These are phyloP conservation scores for Drosophila gunungcola DNA, from an alignment of 1,140 invertebrate genomes.

Conservation along the genomic window DNA sequence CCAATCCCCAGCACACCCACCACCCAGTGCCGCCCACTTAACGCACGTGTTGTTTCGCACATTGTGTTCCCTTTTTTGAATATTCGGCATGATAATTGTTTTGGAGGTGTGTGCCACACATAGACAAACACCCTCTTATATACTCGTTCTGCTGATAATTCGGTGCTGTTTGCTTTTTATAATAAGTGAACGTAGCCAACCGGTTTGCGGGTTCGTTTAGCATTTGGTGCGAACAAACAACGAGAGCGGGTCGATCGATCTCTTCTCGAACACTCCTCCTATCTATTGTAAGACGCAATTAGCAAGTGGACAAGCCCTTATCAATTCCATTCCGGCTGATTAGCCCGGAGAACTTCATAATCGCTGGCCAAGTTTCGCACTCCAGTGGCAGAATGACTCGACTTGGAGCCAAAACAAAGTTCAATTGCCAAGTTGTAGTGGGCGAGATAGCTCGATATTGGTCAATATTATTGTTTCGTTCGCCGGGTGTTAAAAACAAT, in stretches of 20 bases:
- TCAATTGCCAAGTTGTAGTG: slow-evolving; percentile 27
- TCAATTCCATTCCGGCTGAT: slow-evolving; percentile 21
- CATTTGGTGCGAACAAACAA: slow-evolving; percentile 1
- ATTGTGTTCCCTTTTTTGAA: slow-evolving; percentile 7
- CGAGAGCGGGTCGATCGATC: slow-evolving; percentile 3
- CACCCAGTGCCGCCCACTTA: neutral
- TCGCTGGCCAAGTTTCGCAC: slow-evolving; percentile 16
- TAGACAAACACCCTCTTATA: slow-evolving; percentile 12
- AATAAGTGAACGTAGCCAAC: slow-evolving; percentile 23
- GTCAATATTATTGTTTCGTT: neutral
- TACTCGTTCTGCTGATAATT: slow-evolving; percentile 51
- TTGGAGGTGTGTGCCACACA: slow-evolving; percentile 58
- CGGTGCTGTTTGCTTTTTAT: slow-evolving; percentile 32
- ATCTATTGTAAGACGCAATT: slow-evolving; percentile 36
- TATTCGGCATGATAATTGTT: slow-evolving; percentile 40
- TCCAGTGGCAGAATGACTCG: slow-evolving; percentile 3
- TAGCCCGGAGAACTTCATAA: neutral
- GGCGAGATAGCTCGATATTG: neutral
- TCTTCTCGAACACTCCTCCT: slow-evolving; percentile 16
- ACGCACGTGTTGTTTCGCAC: slow-evolving; percentile 20
- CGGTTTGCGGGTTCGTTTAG: slow-evolving; percentile 34
- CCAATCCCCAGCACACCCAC: slow-evolving; percentile 18
- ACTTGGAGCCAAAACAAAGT: slow-evolving; percentile 45
- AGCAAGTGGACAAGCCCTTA: slow-evolving; percentile 15
- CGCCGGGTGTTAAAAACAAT: neutral